Evolutionary conservation across 2,797 vertebrate species (phyloP).

Genomic region (Rhinoraja longicauda): DNA sequence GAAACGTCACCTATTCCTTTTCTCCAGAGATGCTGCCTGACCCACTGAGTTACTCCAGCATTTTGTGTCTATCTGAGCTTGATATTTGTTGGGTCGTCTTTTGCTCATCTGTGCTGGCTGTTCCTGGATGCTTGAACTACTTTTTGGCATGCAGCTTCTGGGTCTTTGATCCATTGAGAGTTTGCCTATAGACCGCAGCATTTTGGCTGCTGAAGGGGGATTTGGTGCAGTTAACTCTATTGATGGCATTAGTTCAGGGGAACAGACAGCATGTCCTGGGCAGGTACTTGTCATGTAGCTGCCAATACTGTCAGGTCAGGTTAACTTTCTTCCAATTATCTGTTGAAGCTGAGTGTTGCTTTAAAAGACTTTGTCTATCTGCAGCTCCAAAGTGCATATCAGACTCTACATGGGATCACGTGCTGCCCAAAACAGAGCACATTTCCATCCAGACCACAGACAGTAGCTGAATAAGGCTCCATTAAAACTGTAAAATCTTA

Average conservation of each 20-base stretch:
- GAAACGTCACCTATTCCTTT: too few relatives aligned
- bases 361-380: not conserved
- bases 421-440: not conserved
- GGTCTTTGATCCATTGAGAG: not conserved
- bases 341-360: not conserved
- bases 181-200: not conserved
- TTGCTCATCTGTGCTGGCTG: not conserved
- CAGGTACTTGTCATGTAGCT: not conserved
- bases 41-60: too few relatives aligned
- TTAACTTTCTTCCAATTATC: not conserved
- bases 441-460: not conserved
- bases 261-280: not conserved
- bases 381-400: not conserved
- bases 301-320: not conserved
- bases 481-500: not conserved
- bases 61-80: not conserved
- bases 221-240: not conserved
- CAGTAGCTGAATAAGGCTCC: not conserved
- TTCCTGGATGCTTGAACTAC: not conserved
- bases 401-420: not conserved
- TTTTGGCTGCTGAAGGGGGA: not conserved
- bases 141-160: not conserved
- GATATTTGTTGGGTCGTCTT: not conserved
- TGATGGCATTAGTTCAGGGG: not conserved
- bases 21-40: too few relatives aligned